phyloP scores from a whole-genome alignment of 2,113 vertebrate species.

The Gymnarchus niloticus region DNA sequence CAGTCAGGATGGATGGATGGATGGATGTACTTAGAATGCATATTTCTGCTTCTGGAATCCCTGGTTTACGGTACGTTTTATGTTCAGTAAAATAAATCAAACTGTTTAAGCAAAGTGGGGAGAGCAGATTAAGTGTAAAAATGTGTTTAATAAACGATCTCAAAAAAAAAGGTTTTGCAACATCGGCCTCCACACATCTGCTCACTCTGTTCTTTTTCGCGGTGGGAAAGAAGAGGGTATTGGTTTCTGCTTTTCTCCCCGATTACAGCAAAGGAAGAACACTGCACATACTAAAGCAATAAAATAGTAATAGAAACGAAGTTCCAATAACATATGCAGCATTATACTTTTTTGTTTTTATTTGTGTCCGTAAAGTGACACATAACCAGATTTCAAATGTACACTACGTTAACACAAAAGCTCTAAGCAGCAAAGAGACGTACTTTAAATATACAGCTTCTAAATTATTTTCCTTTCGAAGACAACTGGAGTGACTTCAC shows the following conservation, averaged over 20 bases:
- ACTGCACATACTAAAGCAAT: background rate
- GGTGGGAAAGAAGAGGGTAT: too few species aligned
- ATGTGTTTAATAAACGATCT: background rate
- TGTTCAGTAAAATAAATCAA: background rate
- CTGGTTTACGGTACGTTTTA: background rate
- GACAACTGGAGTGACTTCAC: conserved; percentile 18
- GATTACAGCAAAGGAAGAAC: background rate
- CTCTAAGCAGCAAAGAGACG: background rate
- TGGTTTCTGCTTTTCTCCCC: too few species aligned
- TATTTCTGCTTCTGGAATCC: background rate
- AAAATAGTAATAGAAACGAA: background rate
- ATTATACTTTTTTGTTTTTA: background rate
- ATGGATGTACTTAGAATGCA: too few species aligned
- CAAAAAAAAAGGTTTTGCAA: too few species aligned
- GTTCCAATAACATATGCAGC: background rate
- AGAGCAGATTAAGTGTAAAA: background rate
- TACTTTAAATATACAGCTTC: too few species aligned
- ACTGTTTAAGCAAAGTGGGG: background rate
- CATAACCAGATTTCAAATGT: background rate
- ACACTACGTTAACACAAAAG: background rate
- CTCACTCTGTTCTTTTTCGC: background rate
- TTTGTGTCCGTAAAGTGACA: background rate
- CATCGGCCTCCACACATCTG: background rate
- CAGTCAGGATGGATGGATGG: background rate
- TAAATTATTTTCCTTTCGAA: conserved; percentile 9